Percentiles rank a stretch among this genome's conserved stretches.
Evolutionary conservation across 1,140 invertebrate species (phyloP).

Genomic region (Lethrus apterus): DNA sequence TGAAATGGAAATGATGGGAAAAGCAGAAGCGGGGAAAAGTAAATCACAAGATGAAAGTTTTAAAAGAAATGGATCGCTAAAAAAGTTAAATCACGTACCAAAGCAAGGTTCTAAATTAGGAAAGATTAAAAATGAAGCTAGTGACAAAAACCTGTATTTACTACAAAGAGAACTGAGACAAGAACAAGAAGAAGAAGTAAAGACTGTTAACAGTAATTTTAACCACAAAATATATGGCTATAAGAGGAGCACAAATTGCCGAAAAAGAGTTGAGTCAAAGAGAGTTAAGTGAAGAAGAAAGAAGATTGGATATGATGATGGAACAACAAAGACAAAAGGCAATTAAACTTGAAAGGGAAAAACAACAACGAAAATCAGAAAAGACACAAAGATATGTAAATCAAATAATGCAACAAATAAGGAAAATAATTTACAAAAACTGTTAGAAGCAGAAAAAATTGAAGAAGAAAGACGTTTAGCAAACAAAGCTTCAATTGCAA

Average conservation of each 20-base stretch:
- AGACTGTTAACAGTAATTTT: conserved; percentile 58
- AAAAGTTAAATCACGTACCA: no score
- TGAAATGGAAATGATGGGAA: no score
- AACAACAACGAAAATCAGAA: no score
- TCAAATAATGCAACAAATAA: conserved; percentile 49
- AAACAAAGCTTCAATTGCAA: conserved; percentile 48
- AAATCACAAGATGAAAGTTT: no score
- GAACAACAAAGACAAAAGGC: no score
- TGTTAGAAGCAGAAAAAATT: conserved; percentile 55
- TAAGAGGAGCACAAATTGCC: conserved; percentile 67
- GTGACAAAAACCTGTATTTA: conserved; percentile 30
- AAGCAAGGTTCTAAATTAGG: not conserved
- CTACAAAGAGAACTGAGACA: conserved; percentile 33
- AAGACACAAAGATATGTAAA: conserved; percentile 43
- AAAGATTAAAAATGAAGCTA: conserved; percentile 30
- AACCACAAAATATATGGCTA: conserved; percentile 62
- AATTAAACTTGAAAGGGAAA: no score
- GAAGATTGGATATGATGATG: no score
- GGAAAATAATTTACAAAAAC: conserved; percentile 49
- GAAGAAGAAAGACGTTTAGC: conserved; percentile 57
- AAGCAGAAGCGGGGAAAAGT: no score
- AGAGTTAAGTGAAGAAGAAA: no score
- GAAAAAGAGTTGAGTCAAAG: no score
- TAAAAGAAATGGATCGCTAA: no score
- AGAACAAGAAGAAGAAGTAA: conserved; percentile 59